Conservation (phyloP, 2,888 invertebrate genomes). For the Drosophila austrosaltans region DNA sequence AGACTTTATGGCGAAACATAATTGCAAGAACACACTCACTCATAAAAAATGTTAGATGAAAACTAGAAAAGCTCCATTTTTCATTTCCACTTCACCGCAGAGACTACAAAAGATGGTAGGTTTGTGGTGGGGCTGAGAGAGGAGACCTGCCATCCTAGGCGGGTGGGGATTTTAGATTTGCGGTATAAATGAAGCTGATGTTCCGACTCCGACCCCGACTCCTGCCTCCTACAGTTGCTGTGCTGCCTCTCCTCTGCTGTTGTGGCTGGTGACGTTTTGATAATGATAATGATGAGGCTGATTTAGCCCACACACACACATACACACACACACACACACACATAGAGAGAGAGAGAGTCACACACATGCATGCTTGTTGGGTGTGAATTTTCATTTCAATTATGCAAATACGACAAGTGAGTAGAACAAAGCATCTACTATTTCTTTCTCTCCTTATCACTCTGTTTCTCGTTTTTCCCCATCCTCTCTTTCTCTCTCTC, state of each 20-base stretch:
- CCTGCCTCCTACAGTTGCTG: neutral
- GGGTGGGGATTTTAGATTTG: constrained; percentile 34
- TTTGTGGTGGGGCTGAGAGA: neutral
- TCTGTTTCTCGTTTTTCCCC: neutral
- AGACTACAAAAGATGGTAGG: neutral
- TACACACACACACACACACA: constrained; percentile 24
- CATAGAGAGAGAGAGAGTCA: neutral
- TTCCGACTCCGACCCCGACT: neutral
- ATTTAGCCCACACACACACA: constrained; percentile 51
- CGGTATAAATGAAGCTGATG: constrained; percentile 53
- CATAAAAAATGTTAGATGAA: neutral
- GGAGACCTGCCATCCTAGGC: constrained; percentile 11
- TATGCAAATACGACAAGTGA: constrained; percentile 75
- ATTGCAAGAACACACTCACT: constrained; percentile 3
- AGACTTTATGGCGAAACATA: neutral
- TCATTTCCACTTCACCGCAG: constrained; percentile 52
- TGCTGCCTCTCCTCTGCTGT: constrained; percentile 9
- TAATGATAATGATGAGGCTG: constrained; percentile 75
- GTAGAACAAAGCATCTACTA: constrained; percentile 59
- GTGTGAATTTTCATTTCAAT: constrained; percentile 76
- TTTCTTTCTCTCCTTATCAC: neutral
- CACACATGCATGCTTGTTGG: constrained; percentile 35
- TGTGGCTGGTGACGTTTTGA: constrained; percentile 36
- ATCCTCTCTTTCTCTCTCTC: neutral
- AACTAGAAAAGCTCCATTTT: constrained; percentile 12